Evolutionary conservation across 2,797 vertebrate species (phyloP).

Genomic region (Enteromius anoplus): DNA sequence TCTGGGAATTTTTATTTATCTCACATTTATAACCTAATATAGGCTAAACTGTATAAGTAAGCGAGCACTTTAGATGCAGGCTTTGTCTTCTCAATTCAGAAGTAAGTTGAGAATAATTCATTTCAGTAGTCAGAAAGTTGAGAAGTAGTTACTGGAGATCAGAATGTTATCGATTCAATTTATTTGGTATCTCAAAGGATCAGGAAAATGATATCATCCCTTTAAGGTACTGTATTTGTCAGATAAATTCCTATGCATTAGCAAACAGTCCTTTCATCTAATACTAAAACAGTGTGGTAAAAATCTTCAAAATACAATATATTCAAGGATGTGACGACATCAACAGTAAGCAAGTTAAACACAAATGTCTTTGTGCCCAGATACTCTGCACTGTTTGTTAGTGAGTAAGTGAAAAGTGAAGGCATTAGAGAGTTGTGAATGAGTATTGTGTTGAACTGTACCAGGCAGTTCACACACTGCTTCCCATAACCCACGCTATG

Average conservation of each 20-base stretch:
- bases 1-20: neutral
- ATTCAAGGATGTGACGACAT: conserved; percentile 14
- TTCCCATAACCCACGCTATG: conserved; percentile 23
- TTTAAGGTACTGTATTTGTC: neutral
- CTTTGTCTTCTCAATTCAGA: neutral
- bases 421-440: conserved; percentile 44
- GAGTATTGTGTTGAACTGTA: conserved; percentile 61
- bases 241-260: neutral
- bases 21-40: neutral
- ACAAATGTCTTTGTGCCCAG: conserved; percentile 23
- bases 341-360: neutral
- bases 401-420: neutral
- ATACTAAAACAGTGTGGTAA: neutral
- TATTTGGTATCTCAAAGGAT: neutral
- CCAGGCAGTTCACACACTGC: conserved; percentile 57
- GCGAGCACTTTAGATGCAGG: neutral
- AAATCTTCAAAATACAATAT: neutral
- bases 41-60: neutral
- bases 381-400: conserved; percentile 37
- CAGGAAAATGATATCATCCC: neutral
- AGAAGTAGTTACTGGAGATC: neutral
- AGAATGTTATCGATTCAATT: neutral
- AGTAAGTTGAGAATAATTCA: neutral
- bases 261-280: neutral
- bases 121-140: neutral